Conservation (phyloP, 2,797 vertebrate species). For the Acrossocheilus fasciatus region DNA sequence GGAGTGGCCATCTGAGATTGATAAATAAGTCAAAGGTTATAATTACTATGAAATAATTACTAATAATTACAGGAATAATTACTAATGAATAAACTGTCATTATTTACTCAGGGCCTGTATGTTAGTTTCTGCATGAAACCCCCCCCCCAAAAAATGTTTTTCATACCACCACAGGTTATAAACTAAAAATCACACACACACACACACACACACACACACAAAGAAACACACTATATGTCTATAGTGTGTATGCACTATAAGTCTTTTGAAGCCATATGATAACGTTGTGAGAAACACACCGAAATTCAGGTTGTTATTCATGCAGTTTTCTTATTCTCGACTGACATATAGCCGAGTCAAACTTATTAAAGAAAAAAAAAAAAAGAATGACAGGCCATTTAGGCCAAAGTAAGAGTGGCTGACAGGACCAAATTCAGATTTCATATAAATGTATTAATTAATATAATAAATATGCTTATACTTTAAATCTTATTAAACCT, state of each 20-base stretch:
- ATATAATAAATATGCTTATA: no score
- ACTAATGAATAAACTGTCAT: neutral
- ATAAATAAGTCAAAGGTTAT: neutral
- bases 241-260: neutral
- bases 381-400: no score
- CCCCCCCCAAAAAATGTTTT: neutral
- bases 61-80: neutral
- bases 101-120: neutral
- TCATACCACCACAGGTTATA: neutral
- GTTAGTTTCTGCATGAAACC: neutral
- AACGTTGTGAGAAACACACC: no score
- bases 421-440: no score
- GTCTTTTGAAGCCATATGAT: neutral
- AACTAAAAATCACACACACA: neutral
- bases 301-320: neutral
- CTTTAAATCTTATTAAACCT: no score
- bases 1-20: constrained; percentile 4
- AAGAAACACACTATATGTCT: neutral
- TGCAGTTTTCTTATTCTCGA: neutral
- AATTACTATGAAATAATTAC: no score
- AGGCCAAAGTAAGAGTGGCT: no score
- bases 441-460: no score
- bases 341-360: neutral
- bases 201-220: no score
- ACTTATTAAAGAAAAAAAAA: no score